Evolutionary conservation across 1,140 invertebrate species (phyloP).

Genomic region (Telenomus remus): DNA sequence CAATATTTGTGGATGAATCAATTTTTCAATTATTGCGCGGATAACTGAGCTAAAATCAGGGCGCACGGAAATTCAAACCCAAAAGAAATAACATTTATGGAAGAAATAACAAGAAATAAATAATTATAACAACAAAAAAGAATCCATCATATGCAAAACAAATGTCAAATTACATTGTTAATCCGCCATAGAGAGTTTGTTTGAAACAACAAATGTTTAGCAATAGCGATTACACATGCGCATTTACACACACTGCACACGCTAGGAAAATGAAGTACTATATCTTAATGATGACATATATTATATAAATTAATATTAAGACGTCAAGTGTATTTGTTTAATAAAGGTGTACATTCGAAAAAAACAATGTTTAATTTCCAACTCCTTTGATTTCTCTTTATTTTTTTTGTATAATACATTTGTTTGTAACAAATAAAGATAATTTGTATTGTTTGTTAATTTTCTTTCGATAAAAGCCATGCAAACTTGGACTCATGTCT

Average conservation of each 20-base stretch:
- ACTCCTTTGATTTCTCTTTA: background rate
- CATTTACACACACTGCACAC: constrained; percentile 73
- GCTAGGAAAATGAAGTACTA: constrained; percentile 73
- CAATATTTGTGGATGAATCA: constrained; percentile 61
- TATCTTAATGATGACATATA: constrained; percentile 71
- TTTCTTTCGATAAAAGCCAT: no score
- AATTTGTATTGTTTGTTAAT: no score
- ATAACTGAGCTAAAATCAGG: constrained; percentile 67
- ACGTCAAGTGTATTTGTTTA: constrained; percentile 77
- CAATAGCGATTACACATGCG: constrained; percentile 69
- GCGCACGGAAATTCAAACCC: constrained; percentile 64
- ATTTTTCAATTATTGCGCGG: constrained; percentile 62
- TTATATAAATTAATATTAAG: constrained; percentile 74
- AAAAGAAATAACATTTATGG: background rate
- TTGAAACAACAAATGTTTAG: constrained; percentile 65
- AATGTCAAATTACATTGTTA: constrained; percentile 72
- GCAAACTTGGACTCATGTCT: no score
- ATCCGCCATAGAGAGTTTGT: constrained; percentile 66
- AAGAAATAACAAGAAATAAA: constrained; percentile 5
- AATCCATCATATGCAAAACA: constrained; percentile 17
- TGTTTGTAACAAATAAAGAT: background rate
- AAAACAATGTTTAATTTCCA: constrained; percentile 1
- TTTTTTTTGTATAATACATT: background rate
- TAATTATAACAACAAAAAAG: constrained; percentile 15
- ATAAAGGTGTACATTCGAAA: constrained; percentile 77